Base-by-base conservation (phyloP, 2,888 invertebrate genomes). In the Stenodera caucasica region DNA sequence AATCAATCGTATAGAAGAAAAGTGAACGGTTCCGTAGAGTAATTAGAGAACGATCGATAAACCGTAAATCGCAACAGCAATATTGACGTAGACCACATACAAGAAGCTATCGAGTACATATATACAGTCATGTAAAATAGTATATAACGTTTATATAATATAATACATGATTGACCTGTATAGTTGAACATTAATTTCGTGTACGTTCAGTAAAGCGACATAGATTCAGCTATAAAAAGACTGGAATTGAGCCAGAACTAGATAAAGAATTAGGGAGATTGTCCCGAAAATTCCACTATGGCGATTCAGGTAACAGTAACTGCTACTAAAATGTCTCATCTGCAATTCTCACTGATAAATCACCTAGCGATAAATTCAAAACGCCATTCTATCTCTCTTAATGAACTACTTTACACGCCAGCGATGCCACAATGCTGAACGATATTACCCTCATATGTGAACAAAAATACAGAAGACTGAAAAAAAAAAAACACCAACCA, bases 271-370 rank as follows among this genome's bases (percentile, higher is more conserved):
- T 73, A 71, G 69, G 70, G 70, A 67, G 66, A 66, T 71, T 72
- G 71, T 69, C 68, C 70, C 71, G 67, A 70, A 72, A 45, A 75
- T n/a, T n/a, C n/a, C n/a, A 72, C 74, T 72, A 70, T 71, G 70
- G 70, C 74, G 70, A 71, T 74, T 67, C 77, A 77, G 77, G 77
- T 77, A 77, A 74, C 74, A 70, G 75, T 75, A 76, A 76, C 75
- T 76, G 77, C 75, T 75, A 75, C 76, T 74, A 76, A 77, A 77
- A 74, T 77, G 78, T 77, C 78, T 78, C 77, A 78, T 78, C 77
- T 78, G 77, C 78, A 77, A 78, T 78, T 77, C 75, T 70, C 70
- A 59, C 75, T 78, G 78, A 78, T 78, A 78, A 78, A 78, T 78
- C 75, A 70, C 68, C 69, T 64, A 64, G 71, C 71, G 68, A 76